phyloP scores from a whole-genome alignment of 2,888 invertebrate genomes.

The Aelia acuminata region DNA sequence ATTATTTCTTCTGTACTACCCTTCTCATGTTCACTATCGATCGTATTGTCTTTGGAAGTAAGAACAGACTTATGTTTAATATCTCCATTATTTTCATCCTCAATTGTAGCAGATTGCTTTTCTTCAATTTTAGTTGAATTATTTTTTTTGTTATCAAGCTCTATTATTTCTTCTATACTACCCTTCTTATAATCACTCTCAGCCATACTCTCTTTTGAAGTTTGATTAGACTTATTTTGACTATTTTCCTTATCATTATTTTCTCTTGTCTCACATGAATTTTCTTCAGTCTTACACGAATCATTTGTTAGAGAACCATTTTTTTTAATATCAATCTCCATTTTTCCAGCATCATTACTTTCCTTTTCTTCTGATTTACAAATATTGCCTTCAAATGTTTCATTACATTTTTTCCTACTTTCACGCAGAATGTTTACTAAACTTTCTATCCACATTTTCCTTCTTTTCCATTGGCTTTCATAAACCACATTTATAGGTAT shows the following conservation, averaged over 20 bases:
- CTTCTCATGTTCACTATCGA: background rate
- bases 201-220: background rate
- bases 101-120: background rate
- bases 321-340: background rate
- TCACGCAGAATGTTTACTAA: slow-evolving; percentile 9
- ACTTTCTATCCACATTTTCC: slow-evolving; percentile 72
- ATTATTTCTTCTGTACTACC: slow-evolving; percentile 46
- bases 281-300: background rate
- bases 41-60: background rate
- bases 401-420: background rate
- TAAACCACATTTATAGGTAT: slow-evolving; percentile 70
- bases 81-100: background rate
- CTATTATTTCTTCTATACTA: slow-evolving; percentile 13
- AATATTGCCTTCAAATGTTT: background rate
- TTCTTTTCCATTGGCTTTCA: slow-evolving; percentile 75
- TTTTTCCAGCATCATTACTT: slow-evolving; percentile 39
- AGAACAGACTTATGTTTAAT: background rate
- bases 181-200: background rate
- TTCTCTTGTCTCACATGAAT: background rate
- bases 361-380: background rate
- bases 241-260: background rate
- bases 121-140: background rate
- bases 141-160: background rate
- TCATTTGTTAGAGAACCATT: background rate
- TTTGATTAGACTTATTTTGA: background rate